These are phyloP conservation scores for Ichneumoninae sp. DNA, from an alignment of 2,888 invertebrate species.

Conservation along the genomic window DNA sequence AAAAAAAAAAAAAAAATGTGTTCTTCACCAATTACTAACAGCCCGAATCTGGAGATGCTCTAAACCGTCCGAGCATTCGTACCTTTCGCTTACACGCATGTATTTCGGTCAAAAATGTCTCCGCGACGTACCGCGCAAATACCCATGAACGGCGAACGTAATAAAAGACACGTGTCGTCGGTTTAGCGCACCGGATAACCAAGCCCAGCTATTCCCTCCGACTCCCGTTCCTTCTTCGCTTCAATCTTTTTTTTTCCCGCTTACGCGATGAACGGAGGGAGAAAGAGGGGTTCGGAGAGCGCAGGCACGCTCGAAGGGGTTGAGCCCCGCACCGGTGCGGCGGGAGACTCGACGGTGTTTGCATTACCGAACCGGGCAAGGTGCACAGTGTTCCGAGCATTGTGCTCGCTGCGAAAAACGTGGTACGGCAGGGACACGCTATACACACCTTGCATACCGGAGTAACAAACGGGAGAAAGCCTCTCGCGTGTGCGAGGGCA, in stretches of 20 bases:
- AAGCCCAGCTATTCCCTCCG: constrained; percentile 11
- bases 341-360: constrained; percentile 55
- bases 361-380: constrained; percentile 55
- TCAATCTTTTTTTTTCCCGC: neutral
- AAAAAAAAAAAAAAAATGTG: too few relatives aligned
- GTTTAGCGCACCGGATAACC: constrained; percentile 21
- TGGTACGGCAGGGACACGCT: constrained; percentile 28
- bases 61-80: too few relatives aligned
- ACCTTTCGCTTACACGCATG: too few relatives aligned
- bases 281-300: neutral
- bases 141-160: constrained; percentile 19
- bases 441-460: constrained; percentile 20
- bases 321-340: constrained; percentile 7
- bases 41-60: too few relatives aligned
- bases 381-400: constrained; percentile 53
- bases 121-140: neutral
- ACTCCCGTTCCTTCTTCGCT: neutral
- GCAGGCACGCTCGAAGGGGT: constrained; percentile 2
- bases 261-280: constrained; percentile 28
- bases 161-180: constrained; percentile 47
- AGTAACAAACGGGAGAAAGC: constrained; percentile 19
- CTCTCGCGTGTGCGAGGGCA: constrained; percentile 41
- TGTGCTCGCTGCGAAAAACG: constrained; percentile 46
- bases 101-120: neutral
- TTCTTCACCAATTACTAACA: too few relatives aligned